Base-by-base conservation (phyloP, 2,797 vertebrate genomes). In the Cyprinodon diabolis region DNA sequence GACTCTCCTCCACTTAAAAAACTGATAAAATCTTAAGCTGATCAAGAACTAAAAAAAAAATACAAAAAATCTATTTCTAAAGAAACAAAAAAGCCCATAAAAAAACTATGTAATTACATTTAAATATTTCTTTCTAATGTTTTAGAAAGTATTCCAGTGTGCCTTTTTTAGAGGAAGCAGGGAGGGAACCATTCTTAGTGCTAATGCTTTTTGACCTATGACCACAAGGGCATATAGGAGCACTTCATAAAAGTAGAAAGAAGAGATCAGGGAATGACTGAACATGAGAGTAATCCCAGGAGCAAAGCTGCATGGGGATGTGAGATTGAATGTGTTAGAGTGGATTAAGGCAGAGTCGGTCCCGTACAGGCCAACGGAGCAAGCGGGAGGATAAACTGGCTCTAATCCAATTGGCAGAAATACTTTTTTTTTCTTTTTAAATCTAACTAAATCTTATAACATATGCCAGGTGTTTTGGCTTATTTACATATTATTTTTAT, bases 241-340 rank as follows among this genome's bases (percentile, higher is more conserved):
- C 75, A 66, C 62, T 60, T 55, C 78, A 56, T 81, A 74, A 87
- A 88, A 66, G 73, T 71, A 70, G 58, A 78, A 79, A 71, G 55
- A 80, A 65, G 55, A 80, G 73, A 84, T 90, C 89, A 90, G 84
- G 74, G 57, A 79, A 81, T 85, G 86, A 90, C 81, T 84, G 79
- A 82, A 84, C 86, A 86, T 55, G 49, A 82, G 74, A 83, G 83
- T 87, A 90, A 92, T 92, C 89, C 86, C 56, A 66, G 66, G 79
- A 76, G 79, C 72, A 87, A 78, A 88, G 81, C 86, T 80, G 79
- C 55, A 86, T 84, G 83, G 82, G 86, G 89, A 72, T 77, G 77
- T 76, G 86, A 81, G 68, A 77, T 81, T 82, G 79, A 85, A 84
- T 72, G 81, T 78, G 80, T 80, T 81, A 78, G 72, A 79, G 86